A percentile compares a stretch with the other conserved stretches of the same genome.
phyloP scores from a whole-genome alignment of 35 echinoderm and acorn worm genomes.

The Strongylocentrotus purpuratus region DNA sequence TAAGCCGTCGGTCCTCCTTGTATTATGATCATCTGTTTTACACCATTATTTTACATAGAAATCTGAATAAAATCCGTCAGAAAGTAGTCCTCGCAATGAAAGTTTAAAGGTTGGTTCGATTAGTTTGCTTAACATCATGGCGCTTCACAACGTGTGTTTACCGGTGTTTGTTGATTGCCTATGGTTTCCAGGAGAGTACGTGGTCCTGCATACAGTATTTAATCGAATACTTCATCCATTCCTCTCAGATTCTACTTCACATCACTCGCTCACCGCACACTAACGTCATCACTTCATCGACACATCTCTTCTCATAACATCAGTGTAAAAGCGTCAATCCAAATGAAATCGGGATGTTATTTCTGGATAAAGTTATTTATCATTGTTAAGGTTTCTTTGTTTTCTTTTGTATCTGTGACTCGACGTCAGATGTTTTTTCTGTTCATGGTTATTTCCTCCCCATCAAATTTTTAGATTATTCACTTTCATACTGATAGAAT shows the following conservation, averaged over 20 bases:
- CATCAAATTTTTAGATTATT: neutral
- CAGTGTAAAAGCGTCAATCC: neutral
- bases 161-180: neutral
- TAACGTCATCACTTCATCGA: neutral
- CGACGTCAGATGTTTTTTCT: neutral
- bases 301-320: neutral
- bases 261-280: neutral
- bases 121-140: neutral
- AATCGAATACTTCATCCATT: neutral
- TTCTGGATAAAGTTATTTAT: neutral
- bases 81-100: neutral
- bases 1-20: too few species aligned
- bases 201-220: conserved; percentile 2
- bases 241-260: neutral
- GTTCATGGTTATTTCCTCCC: neutral
- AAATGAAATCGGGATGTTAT: neutral
- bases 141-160: conserved; percentile 1
- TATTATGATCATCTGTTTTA: neutral
- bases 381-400: neutral
- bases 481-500: neutral
- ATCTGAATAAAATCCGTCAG: neutral
- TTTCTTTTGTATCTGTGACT: neutral
- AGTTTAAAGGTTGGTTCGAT: neutral
- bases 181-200: neutral
- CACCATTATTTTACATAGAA: neutral